phyloP scores from a whole-genome alignment of 2,113 vertebrate genomes.

The Nothocercus nigrocapillus region DNA sequence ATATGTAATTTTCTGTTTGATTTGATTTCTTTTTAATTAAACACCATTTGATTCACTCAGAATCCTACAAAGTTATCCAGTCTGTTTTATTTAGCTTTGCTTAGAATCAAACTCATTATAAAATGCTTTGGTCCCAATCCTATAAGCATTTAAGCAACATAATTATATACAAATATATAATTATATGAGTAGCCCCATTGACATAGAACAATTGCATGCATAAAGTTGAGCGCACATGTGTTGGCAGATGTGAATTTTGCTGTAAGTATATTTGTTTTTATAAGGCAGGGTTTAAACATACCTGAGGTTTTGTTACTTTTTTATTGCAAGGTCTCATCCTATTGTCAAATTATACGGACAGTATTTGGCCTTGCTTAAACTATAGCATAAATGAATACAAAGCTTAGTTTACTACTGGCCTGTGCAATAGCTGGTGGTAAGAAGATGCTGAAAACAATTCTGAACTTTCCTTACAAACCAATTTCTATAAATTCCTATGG shows the following conservation, averaged over 20 bases:
- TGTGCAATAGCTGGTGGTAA: background rate
- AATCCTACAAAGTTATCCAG: background rate
- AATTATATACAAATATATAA: background rate
- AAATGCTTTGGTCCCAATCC: background rate
- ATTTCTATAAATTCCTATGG: background rate
- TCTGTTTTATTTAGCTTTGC: background rate
- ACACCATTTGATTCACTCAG: background rate
- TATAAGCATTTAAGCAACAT: background rate
- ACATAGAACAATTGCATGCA: conserved; percentile 9
- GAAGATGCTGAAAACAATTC: fast-evolving
- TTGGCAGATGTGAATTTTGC: conserved; percentile 1
- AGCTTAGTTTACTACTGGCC: background rate
- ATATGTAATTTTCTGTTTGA: background rate
- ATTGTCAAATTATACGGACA: background rate
- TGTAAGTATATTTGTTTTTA: background rate
- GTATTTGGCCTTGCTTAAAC: background rate
- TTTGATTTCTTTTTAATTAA: conserved; percentile 21
- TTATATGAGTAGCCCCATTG: background rate
- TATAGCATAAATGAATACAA: background rate
- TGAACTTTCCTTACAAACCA: background rate
- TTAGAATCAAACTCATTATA: background rate
- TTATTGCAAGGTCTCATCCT: background rate
- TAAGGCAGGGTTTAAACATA: background rate
- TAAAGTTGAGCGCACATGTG: background rate
- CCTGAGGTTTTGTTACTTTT: background rate